These are phyloP conservation scores for Epizoanthus scotinus DNA, from an alignment of 92 coral and sea anemone species.

Conservation along the genomic window DNA sequence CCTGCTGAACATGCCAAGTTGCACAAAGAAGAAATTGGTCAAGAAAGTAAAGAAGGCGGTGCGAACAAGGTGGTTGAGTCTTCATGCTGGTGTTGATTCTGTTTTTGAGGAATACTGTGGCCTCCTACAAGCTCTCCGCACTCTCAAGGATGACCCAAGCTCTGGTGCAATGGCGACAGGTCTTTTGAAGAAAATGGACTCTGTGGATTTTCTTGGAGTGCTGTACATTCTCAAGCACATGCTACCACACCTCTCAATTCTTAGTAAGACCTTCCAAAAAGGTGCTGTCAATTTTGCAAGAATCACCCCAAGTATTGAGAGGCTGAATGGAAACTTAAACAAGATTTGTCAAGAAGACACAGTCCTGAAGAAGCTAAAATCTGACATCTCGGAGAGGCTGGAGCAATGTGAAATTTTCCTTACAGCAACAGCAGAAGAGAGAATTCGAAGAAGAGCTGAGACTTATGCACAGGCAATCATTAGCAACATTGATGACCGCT, in stretches of 20 bases:
- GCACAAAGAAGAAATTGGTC: constrained; percentile 43
- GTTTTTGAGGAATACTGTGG: constrained; percentile 42
- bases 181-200: constrained; percentile 44
- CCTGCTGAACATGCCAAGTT: constrained; percentile 26
- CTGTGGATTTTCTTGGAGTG: constrained; percentile 36
- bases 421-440: not conserved
- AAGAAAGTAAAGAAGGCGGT: constrained; percentile 42
- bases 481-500: constrained; percentile 35
- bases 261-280: constrained; percentile 42
- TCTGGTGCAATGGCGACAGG: constrained; percentile 42
- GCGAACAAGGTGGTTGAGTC: constrained; percentile 51
- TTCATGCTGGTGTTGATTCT: constrained; percentile 49
- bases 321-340: constrained; percentile 30
- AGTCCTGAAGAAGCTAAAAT: constrained; percentile 28
- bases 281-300: constrained; percentile 42
- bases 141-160: constrained; percentile 39
- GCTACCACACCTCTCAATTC: constrained; percentile 46
- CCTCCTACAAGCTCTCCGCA: constrained; percentile 30
- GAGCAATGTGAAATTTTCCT: constrained; percentile 17
- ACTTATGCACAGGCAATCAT: constrained; percentile 29
- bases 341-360: constrained; percentile 36
- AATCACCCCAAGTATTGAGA: constrained; percentile 39
- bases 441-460: constrained; percentile 7
- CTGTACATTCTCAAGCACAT: constrained; percentile 42
- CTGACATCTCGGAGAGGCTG: constrained; percentile 36